Base-by-base conservation (phyloP, 2,113 vertebrate genomes). In the Pseudopodoces humilis region DNA sequence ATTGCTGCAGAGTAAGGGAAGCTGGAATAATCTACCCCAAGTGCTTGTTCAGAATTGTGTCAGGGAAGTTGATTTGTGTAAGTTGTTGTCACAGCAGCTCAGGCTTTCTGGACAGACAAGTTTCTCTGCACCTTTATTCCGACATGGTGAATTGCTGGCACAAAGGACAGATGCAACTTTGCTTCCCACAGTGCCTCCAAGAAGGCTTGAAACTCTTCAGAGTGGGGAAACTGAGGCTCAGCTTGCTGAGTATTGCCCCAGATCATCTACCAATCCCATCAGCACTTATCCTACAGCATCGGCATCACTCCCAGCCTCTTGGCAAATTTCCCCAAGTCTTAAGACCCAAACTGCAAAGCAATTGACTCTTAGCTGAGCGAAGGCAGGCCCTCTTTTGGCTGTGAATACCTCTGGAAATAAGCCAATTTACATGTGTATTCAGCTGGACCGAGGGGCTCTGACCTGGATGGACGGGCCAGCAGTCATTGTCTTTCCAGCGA, bases 281-380 rank as follows among this genome's bases (percentile, higher is more conserved):
- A 56, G 43, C 52, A 52, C 31, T 82, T 56, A 25, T 56, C 47
- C 46, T 37, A 21, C 2, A 0, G 43, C 43, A 77, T 50, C 4
- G 0, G 43, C 43, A 77, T 50, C 4, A 0, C 39, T 81, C 63
- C 52, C 43, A 47, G 6, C 1, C 0, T 47, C 77, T 70, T 37
- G 50, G 77, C 33, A 31, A 59, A 78, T 46, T 59, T 89, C 13
- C 21, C 13, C 28, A 44, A 30, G 17, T 4, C 30, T 70, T 28
- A 65, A 65, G 63, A 77, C 31, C 24, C 12, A 53, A 64, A 75
- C 46, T 28, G 18, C n/a, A 74, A 74, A n/a, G 18, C 25, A 65
- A 53, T 21, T 56, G 53, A n/a, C n/a, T 82, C 62, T 63, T 25
- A 70, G 39, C 17, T 25, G 46, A 65, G 50, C 28, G 31, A 52